Evolutionary conservation across 2,797 vertebrate species (phyloP).

Genomic region (Bucorvus abyssinicus): DNA sequence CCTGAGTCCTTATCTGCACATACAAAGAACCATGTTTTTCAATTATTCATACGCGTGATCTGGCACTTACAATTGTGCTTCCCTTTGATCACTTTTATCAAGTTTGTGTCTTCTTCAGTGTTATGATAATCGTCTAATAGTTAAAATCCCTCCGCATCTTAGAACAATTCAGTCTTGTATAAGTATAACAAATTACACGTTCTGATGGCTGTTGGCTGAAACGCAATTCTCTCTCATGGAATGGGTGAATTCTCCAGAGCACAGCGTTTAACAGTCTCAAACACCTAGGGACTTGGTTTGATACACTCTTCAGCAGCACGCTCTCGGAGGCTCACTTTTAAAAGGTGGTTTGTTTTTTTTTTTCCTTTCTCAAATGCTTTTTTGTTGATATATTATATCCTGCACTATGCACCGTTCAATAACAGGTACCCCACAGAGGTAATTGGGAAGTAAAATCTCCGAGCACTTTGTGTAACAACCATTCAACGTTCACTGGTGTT

Average conservation of each 20-base stretch:
- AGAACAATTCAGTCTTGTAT: background rate
- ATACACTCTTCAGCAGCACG: background rate
- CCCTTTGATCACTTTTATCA: background rate
- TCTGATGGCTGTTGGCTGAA: background rate
- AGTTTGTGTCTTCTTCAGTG: background rate
- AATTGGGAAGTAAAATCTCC: background rate
- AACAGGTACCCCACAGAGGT: background rate
- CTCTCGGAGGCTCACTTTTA: background rate
- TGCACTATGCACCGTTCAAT: background rate
- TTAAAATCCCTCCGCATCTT: background rate
- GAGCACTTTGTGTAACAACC: background rate
- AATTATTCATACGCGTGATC: background rate
- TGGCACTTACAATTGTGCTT: background rate
- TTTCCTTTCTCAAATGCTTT: background rate
- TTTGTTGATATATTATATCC: background rate
- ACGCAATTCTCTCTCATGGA: background rate
- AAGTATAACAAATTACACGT: background rate
- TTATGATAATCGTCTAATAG: background rate
- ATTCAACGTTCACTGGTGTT: background rate
- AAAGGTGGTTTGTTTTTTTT: background rate
- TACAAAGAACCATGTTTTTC: background rate
- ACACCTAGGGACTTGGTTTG: background rate
- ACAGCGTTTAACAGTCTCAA: background rate
- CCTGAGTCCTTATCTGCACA: background rate
- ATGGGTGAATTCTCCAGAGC: background rate